Evolutionary conservation across 1,140 invertebrate genomes (phyloP).

Genomic region (Brachionus koreanus): DNA sequence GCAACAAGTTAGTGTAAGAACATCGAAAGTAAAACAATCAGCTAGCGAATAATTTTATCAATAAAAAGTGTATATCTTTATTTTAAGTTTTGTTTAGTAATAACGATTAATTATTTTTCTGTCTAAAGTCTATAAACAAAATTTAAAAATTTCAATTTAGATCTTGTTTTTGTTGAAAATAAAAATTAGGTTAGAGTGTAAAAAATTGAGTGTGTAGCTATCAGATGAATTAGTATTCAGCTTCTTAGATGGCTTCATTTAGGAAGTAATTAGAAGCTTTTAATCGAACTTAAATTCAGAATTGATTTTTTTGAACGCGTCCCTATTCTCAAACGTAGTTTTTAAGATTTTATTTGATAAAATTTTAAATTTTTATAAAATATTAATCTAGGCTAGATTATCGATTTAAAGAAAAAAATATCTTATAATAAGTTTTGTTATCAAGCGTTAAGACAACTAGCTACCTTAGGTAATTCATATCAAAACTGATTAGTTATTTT

Average conservation of each 20-base stretch:
- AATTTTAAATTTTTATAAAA: background rate
- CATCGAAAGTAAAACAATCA: no score
- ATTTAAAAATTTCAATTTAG: background rate
- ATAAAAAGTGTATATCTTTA: background rate
- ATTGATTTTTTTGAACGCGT: slow-evolving; percentile 11
- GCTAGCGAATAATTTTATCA: background rate
- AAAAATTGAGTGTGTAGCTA: background rate
- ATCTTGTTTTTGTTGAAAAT: background rate
- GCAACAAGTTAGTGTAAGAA: no score
- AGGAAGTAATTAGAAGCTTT: background rate
- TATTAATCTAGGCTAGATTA: background rate
- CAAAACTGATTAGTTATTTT: background rate
- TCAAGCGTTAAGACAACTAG: background rate
- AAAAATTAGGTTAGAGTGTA: background rate
- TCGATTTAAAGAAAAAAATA: background rate
- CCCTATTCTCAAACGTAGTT: no score
- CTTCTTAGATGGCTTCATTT: background rate
- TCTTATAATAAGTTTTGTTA: background rate
- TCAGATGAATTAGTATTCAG: background rate
- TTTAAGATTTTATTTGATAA: background rate
- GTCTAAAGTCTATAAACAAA: background rate
- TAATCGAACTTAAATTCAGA: background rate
- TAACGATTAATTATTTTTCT: background rate
- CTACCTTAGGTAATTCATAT: background rate
- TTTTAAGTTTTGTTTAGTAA: background rate